Evolutionary conservation across 2,888 invertebrate species (phyloP), one percentile per base, ranked within the genome.

Genomic region (Agriopis leucophaearia): DNA sequence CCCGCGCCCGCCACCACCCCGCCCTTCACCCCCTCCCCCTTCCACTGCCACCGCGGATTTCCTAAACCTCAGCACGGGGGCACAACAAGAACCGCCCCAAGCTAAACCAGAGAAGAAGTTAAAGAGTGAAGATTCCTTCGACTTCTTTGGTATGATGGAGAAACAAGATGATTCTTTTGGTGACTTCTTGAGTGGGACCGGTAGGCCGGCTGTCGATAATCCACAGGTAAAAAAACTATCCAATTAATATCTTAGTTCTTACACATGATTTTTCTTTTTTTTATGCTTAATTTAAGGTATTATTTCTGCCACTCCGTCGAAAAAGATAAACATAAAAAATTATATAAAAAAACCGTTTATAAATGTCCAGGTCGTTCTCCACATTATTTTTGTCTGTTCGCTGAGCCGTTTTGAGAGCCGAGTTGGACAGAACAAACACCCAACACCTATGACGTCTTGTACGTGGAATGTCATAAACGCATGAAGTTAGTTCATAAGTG

Each of bases 71-170:
- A 79, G 0, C 69, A 73, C n/a, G 69, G 77, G 27, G 13, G 58
- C 75, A 16, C 69, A 71, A 0, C 74, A 58, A 71, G 81, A 62
- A 64, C 76, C 8, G 78, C 15, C 58, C 27, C 27, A 0, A 27
- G 27, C 27, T 8, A 69, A 75, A 51, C 40, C 70, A 0, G 86
- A 85, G 66, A 85, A 81, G 63, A 89, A 90, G 63, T 64, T 92
- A 18, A 88, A 89, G 73, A 88, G 78, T 66, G 88, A 88, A 38
- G 95, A 94, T 80, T 94, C 95, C 0, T 95, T 95, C 51, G 96
- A 96, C 70, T 93, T 94, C 85, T 94, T 94, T 71, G 93, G 94
- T n/a, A 87, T 92, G 88, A 88, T 89, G 92, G 93, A 85, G 95
- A 97, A 95, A 88, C 87, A 79, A 51, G 93, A 92, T 61, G 93